Conservation (phyloP, 2,797 vertebrate genomes). For the Gambelia wislizenii region DNA sequence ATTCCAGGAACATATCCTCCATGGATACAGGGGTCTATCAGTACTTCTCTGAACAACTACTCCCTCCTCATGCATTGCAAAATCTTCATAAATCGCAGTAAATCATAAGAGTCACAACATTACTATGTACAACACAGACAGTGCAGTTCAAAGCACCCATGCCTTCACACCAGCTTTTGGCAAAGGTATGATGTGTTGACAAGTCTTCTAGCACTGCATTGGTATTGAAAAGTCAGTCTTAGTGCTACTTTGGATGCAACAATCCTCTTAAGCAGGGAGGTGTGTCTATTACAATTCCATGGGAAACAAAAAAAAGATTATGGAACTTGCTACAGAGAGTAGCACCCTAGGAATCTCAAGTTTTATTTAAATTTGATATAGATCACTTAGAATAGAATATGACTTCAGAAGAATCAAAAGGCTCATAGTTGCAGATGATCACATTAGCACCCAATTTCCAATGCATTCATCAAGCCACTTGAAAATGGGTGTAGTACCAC, state of each 20-base stretch:
- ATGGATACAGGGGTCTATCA: not conserved
- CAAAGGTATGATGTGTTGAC: not conserved
- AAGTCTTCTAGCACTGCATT: not conserved
- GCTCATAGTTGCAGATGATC: not conserved
- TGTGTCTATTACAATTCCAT: not conserved
- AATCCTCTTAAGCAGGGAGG: not conserved
- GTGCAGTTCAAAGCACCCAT: not conserved
- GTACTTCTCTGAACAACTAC: not conserved
- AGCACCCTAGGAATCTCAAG: no score
- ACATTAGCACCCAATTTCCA: no score
- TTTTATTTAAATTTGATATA: not conserved
- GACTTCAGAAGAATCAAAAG: not conserved
- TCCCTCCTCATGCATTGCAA: not conserved
- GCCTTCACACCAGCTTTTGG: not conserved
- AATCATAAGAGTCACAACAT: not conserved
- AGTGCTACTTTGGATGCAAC: not conserved
- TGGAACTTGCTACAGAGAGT: not conserved
- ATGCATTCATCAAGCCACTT: no score
- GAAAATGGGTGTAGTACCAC: no score
- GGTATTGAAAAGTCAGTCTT: not conserved
- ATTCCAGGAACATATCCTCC: no score
- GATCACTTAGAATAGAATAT: not conserved
- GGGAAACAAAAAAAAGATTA: not conserved
- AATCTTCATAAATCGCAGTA: not conserved
- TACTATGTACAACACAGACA: not conserved